Evolutionary conservation across 1,140 invertebrate genomes (phyloP).

Genomic region (Brachionus manjavacas): DNA sequence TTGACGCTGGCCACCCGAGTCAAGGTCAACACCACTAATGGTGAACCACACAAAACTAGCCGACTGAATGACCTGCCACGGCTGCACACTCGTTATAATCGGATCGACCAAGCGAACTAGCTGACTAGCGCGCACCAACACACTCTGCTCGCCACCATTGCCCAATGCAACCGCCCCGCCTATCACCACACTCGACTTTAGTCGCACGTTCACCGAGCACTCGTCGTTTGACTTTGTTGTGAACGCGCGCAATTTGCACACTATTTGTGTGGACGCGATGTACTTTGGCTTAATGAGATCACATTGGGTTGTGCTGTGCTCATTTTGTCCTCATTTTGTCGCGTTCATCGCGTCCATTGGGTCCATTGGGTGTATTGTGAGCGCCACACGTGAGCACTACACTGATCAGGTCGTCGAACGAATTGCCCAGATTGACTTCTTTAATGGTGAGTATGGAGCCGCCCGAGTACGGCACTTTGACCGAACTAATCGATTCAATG

Average conservation of each 20-base stretch:
- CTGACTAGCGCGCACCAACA: not conserved
- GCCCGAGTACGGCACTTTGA: not conserved
- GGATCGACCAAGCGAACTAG: not conserved
- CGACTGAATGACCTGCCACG: not conserved
- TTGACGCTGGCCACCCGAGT: not conserved
- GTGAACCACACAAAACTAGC: conserved; percentile 35
- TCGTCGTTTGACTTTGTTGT: not conserved
- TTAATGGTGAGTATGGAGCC: not conserved
- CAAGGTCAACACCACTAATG: not conserved
- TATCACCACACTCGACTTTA: not conserved
- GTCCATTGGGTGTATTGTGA: too few relatives aligned
- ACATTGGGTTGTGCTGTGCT: not conserved
- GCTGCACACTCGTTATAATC: not conserved
- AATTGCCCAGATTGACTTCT: not conserved
- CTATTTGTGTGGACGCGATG: not conserved
- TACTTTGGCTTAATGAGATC: not conserved
- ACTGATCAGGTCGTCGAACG: not conserved
- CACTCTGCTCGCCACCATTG: not conserved
- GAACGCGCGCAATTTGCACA: not conserved
- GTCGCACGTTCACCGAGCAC: not conserved
- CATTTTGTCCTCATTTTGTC: too few relatives aligned
- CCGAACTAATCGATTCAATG: not conserved
- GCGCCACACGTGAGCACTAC: not conserved
- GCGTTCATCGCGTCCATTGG: too few relatives aligned
- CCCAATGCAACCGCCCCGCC: not conserved